phyloP scores from a whole-genome alignment of 2,888 invertebrate species.

The Axea sp. region DNA sequence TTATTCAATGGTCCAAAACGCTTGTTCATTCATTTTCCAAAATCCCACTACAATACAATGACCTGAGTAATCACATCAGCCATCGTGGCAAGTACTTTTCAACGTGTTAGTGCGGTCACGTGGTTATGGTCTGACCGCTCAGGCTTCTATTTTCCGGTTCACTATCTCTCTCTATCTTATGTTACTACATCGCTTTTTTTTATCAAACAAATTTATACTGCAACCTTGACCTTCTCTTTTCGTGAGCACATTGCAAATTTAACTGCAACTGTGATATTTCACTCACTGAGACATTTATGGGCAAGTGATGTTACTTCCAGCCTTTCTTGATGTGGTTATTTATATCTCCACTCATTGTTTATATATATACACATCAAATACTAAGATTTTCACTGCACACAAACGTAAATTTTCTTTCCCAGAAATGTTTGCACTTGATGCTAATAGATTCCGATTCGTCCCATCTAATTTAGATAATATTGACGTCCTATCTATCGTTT shows the following conservation, averaged over 20 bases:
- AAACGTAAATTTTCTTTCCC: too few species aligned
- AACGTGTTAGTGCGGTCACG: slow-evolving; percentile 43
- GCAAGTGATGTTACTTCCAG: too few species aligned
- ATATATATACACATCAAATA: too few species aligned
- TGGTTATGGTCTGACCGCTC: slow-evolving; percentile 52
- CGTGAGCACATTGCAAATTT: slow-evolving; percentile 5
- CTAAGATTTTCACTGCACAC: too few species aligned
- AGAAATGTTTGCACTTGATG: too few species aligned
- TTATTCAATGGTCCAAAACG: not conserved
- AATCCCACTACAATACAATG: slow-evolving; percentile 15
- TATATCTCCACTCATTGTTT: not conserved
- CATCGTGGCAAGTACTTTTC: not conserved
- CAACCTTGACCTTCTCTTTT: slow-evolving; percentile 40
- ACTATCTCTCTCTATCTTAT: slow-evolving; percentile 33
- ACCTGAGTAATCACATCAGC: slow-evolving; percentile 7
- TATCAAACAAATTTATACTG: slow-evolving; percentile 34
- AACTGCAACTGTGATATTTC: slow-evolving; percentile 8
- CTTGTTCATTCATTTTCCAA: slow-evolving; percentile 3
- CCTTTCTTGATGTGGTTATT: too few species aligned
- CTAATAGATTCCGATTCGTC: too few species aligned
- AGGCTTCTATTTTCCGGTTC: slow-evolving; percentile 52
- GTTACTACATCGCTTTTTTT: slow-evolving; percentile 26
- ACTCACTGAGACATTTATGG: not conserved
- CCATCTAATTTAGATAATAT: too few species aligned
- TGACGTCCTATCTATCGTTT: too few species aligned